phyloP scores from a whole-genome alignment of 2,888 invertebrate genomes.

The Therioaphis trifolii region DNA sequence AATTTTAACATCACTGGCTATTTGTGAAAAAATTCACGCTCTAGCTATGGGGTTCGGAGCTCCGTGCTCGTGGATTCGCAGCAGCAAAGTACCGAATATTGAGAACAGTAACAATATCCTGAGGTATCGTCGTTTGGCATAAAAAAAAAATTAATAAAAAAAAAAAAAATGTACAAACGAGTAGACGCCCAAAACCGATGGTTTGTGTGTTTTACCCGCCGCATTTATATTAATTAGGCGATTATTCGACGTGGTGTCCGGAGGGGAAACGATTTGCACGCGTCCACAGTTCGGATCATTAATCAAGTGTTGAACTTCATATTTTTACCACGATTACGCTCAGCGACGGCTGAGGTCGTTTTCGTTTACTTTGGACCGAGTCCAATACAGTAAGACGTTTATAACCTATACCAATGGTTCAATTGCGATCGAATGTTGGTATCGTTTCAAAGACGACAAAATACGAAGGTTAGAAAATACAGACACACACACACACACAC shows the following conservation, averaged over 20 bases:
- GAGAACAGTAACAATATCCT: too few species aligned
- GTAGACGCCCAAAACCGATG: too few species aligned
- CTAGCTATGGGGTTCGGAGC: too few species aligned
- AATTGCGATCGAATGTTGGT: background rate
- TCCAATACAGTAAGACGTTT: background rate
- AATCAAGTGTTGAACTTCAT: slow-evolving; percentile 23
- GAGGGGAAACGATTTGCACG: background rate
- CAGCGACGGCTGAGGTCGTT: background rate
- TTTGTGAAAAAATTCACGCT: too few species aligned
- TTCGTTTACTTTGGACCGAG: slow-evolving; percentile 12
- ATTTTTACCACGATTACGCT: background rate
- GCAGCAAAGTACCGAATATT: too few species aligned
- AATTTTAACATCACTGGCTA: too few species aligned
- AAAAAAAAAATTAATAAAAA: too few species aligned
- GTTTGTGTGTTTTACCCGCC: background rate
- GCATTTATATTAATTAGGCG: background rate
- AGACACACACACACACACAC: too few species aligned
- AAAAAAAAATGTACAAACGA: too few species aligned
- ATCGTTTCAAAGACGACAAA: slow-evolving; percentile 1
- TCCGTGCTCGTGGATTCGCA: too few species aligned
- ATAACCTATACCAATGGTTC: background rate
- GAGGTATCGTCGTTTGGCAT: too few species aligned
- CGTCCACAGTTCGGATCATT: background rate
- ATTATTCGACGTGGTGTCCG: background rate
- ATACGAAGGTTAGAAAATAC: background rate